These are phyloP conservation scores for Caloenas nicobarica DNA, from an alignment of 2,113 vertebrate species.

Conservation along the genomic window DNA sequence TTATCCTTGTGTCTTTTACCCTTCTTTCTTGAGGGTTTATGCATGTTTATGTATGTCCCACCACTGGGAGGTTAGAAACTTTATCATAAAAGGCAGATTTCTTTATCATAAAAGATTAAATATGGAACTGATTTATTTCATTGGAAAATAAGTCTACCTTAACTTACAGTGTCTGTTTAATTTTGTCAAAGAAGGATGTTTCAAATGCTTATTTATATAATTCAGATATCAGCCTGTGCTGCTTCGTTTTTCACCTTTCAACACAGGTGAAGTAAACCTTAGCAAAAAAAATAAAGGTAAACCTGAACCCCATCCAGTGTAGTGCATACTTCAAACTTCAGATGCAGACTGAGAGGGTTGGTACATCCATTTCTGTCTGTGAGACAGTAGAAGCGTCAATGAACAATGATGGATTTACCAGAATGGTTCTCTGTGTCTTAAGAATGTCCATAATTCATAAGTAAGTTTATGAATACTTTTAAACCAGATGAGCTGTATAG, in stretches of 20 bases:
- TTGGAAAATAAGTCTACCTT: background rate
- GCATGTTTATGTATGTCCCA: fast-evolving
- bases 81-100: background rate
- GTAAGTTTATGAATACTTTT: background rate
- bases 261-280: background rate
- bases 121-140: background rate
- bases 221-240: background rate
- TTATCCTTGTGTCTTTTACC: background rate
- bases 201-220: background rate
- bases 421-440: background rate
- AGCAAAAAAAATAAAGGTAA: background rate
- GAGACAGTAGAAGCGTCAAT: background rate
- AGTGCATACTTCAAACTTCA: background rate
- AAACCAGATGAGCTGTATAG: background rate
- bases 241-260: background rate
- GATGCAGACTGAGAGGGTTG: background rate
- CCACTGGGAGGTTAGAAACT: background rate
- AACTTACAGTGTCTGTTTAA: background rate
- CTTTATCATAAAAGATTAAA: background rate
- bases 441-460: background rate
- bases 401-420: background rate
- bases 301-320: background rate
- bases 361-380: background rate
- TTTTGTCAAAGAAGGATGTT: background rate
- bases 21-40: background rate